phyloP scores from a whole-genome alignment of 1,140 invertebrate species.

The Papilio machaon region DNA sequence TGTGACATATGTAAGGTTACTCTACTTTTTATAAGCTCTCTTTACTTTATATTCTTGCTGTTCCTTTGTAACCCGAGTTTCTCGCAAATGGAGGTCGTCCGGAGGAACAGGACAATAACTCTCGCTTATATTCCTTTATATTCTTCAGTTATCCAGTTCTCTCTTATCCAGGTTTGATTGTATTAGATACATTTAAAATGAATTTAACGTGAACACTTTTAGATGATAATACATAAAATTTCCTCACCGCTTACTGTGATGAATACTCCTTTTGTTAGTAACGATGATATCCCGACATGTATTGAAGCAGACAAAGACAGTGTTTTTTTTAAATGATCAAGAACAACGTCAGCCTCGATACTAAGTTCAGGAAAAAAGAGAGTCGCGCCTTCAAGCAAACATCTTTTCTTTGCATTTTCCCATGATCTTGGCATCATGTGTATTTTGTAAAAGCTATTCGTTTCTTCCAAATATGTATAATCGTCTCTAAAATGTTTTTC shows the following conservation, averaged over 20 bases:
- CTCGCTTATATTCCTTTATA: no score
- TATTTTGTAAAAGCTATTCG: conserved; percentile 62
- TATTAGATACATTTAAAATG: not conserved
- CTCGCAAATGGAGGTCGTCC: no score
- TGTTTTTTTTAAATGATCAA: conserved; percentile 55
- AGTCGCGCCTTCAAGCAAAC: conserved; percentile 61
- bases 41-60: no score
- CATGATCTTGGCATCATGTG: conserved; percentile 50
- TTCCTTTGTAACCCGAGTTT: no score
- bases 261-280: conserved; percentile 50
- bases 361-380: conserved; percentile 66
- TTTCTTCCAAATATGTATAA: conserved; percentile 54
- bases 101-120: no score
- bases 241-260: conserved; percentile 50
- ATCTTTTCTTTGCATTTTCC: conserved; percentile 51
- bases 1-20: no score
- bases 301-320: conserved; percentile 45
- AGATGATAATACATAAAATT: not conserved
- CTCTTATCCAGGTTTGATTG: no score
- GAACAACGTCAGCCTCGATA: conserved; percentile 54
- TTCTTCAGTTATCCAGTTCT: no score
- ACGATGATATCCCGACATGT: conserved; percentile 49
- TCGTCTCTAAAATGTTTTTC: conserved; percentile 62
- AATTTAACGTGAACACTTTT: not conserved
- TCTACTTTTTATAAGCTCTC: no score